These are phyloP conservation scores for Leptocoma aspasia DNA, from an alignment of 2,113 vertebrate genomes.

Conservation along the genomic window DNA sequence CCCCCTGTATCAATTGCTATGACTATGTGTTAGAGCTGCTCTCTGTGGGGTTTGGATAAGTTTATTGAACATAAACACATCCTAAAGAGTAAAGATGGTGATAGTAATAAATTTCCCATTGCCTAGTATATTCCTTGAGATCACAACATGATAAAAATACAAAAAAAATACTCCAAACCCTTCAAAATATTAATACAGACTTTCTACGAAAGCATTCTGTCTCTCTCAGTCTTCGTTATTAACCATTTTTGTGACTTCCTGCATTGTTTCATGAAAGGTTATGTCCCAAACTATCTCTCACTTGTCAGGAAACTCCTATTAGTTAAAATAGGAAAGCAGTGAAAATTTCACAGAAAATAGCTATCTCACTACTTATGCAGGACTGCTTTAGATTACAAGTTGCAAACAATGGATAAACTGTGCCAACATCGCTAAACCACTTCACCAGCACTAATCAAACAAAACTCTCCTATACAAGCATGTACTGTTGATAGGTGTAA, in stretches of 20 bases:
- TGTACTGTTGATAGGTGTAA: conserved; percentile 1
- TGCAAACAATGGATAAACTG: conserved; percentile 3
- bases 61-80: background rate
- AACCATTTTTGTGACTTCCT: background rate
- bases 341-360: background rate
- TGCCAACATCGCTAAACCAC: background rate
- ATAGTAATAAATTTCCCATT: background rate
- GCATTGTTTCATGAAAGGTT: background rate
- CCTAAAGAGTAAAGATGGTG: background rate
- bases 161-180: background rate
- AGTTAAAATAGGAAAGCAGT: background rate
- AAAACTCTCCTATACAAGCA: background rate
- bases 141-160: background rate
- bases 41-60: background rate
- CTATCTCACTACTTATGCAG: background rate
- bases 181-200: background rate
- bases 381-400: background rate
- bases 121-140: background rate
- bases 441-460: background rate
- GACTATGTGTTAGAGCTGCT: background rate
- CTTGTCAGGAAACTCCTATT: background rate
- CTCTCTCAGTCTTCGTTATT: background rate
- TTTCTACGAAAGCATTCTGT: background rate
- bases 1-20: background rate
- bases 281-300: background rate